These are phyloP conservation scores for Papilio polyxenes DNA, from an alignment of 1,140 invertebrate species.

Conservation along the genomic window DNA sequence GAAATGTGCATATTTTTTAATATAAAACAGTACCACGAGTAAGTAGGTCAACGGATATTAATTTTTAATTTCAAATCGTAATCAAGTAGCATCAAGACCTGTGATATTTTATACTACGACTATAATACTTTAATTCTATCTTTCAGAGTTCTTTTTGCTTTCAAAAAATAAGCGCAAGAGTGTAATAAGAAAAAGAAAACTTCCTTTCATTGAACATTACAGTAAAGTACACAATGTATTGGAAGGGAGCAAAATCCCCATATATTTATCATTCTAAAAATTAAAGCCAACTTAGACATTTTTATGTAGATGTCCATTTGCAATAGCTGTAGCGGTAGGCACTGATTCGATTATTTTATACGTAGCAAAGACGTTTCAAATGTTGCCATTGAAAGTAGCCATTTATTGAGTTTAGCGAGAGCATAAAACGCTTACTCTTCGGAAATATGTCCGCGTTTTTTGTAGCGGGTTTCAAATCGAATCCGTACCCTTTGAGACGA, in stretches of 20 bases:
- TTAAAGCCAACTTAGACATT: too few species aligned
- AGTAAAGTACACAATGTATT: too few species aligned
- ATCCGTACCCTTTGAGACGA: not conserved
- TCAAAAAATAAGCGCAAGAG: not conserved
- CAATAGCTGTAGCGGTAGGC: too few species aligned
- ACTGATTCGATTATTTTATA: too few species aligned
- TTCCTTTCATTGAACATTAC: too few species aligned
- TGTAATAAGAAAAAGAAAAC: not conserved
- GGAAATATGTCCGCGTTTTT: not conserved
- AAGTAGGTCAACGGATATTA: conserved; percentile 7
- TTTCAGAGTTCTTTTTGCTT: not conserved
- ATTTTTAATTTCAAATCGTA: not conserved
- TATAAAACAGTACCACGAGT: not conserved
- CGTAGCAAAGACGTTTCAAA: too few species aligned
- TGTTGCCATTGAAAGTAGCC: too few species aligned
- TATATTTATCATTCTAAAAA: too few species aligned
- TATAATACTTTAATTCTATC: not conserved
- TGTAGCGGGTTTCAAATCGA: conserved; percentile 17
- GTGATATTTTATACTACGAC: not conserved
- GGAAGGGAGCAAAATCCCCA: too few species aligned
- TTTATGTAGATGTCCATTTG: too few species aligned
- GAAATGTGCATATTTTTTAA: conserved; percentile 13
- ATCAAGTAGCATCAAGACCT: not conserved
- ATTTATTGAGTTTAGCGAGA: not conserved
- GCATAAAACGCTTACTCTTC: conserved; percentile 11